phyloP scores from a whole-genome alignment of 2,888 invertebrate genomes.

The Oeneis ivallda region DNA sequence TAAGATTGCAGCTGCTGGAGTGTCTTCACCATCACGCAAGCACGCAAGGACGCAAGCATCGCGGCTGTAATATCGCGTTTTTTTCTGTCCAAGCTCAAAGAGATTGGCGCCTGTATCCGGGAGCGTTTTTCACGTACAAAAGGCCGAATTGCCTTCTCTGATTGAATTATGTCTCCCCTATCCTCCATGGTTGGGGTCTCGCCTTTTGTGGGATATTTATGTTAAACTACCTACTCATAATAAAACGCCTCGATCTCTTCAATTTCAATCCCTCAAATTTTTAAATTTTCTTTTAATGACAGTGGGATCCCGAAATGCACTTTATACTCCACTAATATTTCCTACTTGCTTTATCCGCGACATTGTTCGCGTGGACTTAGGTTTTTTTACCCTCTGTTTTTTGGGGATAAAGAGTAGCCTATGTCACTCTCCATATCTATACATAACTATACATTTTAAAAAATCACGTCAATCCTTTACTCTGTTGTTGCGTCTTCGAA shows the following conservation, averaged over 20 bases:
- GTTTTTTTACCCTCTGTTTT: too few species aligned
- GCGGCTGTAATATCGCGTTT: background rate
- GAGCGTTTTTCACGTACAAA: constrained; percentile 76
- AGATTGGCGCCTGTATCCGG: constrained; percentile 50
- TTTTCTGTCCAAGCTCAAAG: background rate
- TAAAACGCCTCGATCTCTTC: constrained; percentile 22
- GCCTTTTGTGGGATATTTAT: constrained; percentile 62
- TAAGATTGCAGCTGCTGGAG: too few species aligned
- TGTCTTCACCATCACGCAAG: too few species aligned
- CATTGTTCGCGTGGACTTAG: too few species aligned
- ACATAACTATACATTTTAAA: too few species aligned
- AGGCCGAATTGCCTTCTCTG: constrained; percentile 69
- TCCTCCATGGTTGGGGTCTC: constrained; percentile 55
- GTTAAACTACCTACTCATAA: constrained; percentile 41
- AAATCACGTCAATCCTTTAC: too few species aligned
- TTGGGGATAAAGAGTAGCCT: too few species aligned
- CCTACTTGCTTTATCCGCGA: too few species aligned
- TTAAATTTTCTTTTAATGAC: constrained; percentile 10
- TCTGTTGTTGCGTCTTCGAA: too few species aligned
- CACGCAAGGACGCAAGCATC: too few species aligned
- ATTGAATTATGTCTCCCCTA: constrained; percentile 74
- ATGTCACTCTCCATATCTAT: too few species aligned
- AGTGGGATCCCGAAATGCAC: background rate
- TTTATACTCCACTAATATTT: background rate
- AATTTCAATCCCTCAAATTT: constrained; percentile 16